Evolutionary conservation across 2,113 vertebrate genomes (phyloP), one percentile per base, ranked within the genome.

Genomic region (Balaenoptera acutorostrata): DNA sequence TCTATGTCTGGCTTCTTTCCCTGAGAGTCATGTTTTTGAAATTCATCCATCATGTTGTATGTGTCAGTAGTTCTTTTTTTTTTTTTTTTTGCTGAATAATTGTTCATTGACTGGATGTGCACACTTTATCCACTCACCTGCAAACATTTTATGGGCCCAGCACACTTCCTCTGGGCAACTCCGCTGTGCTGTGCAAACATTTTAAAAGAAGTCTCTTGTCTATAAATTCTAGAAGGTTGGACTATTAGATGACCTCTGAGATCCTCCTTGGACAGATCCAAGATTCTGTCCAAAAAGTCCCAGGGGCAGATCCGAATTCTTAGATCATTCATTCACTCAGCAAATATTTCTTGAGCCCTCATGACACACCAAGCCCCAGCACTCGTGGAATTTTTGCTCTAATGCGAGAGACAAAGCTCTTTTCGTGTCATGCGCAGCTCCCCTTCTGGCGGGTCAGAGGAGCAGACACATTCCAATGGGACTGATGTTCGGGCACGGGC

Each of bases 321-420:
- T 74, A 72, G 46, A 33, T 55, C 15, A 36, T 95, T 78, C 68
- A 49, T 92, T 95, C 59, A 81, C 71, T 96, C 14, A 95, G 52
- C 46, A 90, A 41, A 55, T 81, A 39, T 66, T 88, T 61, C 31
- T 41, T 78, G 27, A 91, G 72, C 49, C 41, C 74, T 90, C 41
- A 8, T 0, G 27, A n/a, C 8, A 14, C 27, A 8, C 23, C 5
- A 6, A 31, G 6, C 12, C 63, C 17, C 46, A 91, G 15, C 6
- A 6, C 33, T 89, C n/a, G 41, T 82, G 77, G 61, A 36, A 41
- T 94, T 90, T 83, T 75, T 92, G 46, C 49, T 46, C 8, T 44
- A 13, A 39, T 55, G 8, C 0, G 1, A 20, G 23, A 88, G 18
- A 59, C 57, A 84, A 74, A 61, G 27, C 71, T 59, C n/a, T 90